phyloP scores from a whole-genome alignment of 2,888 invertebrate species.

The Campoletis raptor region DNA sequence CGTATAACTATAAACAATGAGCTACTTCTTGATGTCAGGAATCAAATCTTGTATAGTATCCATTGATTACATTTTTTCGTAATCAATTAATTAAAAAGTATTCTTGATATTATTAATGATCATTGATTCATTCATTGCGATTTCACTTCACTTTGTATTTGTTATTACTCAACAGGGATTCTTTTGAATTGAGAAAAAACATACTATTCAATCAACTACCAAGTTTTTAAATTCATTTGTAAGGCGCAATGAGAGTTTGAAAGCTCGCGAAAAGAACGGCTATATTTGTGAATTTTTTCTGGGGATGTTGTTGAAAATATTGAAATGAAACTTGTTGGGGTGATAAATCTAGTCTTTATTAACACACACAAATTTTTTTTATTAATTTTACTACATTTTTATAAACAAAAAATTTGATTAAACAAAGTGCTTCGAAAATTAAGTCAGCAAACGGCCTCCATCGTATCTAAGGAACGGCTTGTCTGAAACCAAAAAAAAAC shows the following conservation, averaged over 20 bases:
- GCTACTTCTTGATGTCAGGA: background rate
- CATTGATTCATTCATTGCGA: background rate
- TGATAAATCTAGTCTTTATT: too few relatives aligned
- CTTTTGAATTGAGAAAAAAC: background rate
- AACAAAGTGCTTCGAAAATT: too few relatives aligned
- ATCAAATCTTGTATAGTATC: background rate
- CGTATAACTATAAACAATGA: background rate
- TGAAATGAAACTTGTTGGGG: too few relatives aligned
- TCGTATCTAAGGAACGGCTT: too few relatives aligned
- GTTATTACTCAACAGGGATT: background rate
- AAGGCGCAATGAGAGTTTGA: background rate
- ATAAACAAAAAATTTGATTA: too few relatives aligned
- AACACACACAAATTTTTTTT: too few relatives aligned
- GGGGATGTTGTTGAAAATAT: too few relatives aligned
- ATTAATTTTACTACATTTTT: too few relatives aligned
- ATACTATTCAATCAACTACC: background rate
- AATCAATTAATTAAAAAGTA: background rate
- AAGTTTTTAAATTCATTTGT: background rate
- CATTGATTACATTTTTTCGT: background rate
- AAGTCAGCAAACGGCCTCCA: too few relatives aligned
- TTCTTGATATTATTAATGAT: background rate
- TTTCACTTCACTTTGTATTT: background rate
- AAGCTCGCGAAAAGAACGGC: too few relatives aligned
- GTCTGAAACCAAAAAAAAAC: too few relatives aligned
- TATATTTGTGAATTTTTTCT: too few relatives aligned